phyloP scores from a whole-genome alignment of 2,113 vertebrate species.

The Lipotes vexillifer region DNA sequence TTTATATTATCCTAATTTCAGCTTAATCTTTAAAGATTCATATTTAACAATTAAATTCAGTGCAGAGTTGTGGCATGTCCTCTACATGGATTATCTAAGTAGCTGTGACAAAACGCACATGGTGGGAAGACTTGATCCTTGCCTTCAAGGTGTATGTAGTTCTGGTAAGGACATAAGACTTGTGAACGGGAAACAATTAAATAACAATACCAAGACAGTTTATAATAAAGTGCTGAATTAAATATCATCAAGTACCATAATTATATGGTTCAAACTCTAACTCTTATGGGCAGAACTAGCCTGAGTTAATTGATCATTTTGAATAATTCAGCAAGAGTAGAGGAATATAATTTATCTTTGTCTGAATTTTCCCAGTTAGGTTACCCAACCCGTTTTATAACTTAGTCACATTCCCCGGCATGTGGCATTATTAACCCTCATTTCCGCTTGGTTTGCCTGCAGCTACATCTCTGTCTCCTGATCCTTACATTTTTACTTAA shows the following conservation, averaged over 20 bases:
- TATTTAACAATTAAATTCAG: not conserved
- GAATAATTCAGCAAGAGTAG: constrained; percentile 36
- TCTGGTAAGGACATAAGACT: not conserved
- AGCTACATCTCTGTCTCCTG: not conserved
- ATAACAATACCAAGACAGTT: constrained; percentile 23
- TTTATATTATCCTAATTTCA: not conserved
- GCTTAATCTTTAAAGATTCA: not conserved
- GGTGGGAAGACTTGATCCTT: not conserved
- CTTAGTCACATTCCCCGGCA: not conserved
- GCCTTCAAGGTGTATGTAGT: not conserved
- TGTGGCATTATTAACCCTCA: not conserved
- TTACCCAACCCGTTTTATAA: constrained; percentile 21
- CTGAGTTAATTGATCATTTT: constrained; percentile 58
- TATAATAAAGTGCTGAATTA: constrained; percentile 57
- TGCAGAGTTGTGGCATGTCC: not conserved
- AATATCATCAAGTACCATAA: constrained; percentile 50
- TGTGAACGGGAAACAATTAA: constrained; percentile 38
- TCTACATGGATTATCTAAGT: not conserved
- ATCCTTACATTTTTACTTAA: not conserved
- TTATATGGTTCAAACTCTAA: constrained; percentile 47
- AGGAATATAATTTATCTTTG: constrained; percentile 51
- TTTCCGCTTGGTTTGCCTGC: not conserved
- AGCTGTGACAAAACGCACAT: not conserved
- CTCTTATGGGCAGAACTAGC: not conserved
- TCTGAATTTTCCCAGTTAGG: constrained; percentile 39